These are phyloP conservation scores for Dromaius novaehollandiae DNA, from an alignment of 2,113 vertebrate genomes.

Conservation along the genomic window DNA sequence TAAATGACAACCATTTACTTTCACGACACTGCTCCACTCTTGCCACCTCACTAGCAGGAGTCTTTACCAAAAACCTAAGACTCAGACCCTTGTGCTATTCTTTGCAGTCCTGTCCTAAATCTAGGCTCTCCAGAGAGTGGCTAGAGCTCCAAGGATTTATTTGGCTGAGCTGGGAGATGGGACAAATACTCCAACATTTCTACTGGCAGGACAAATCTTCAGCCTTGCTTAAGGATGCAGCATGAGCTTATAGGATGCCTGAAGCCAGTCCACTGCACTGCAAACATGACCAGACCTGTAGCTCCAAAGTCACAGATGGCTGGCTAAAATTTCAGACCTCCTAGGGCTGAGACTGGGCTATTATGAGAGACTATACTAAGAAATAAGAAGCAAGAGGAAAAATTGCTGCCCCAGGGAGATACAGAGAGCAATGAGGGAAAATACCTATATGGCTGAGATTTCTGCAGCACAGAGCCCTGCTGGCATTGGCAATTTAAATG, in stretches of 20 bases:
- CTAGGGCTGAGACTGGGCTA: background rate
- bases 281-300: too few relatives aligned
- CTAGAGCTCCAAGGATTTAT: background rate
- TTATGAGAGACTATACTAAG: background rate
- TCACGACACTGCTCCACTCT: fast-evolving
- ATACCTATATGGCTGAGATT: background rate
- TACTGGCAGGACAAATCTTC: background rate
- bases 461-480: background rate
- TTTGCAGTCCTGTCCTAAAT: background rate
- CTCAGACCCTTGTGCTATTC: background rate
- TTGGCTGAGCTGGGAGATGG: background rate
- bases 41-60: background rate
- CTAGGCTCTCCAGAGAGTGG: background rate
- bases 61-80: background rate
- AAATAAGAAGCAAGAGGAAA: background rate
- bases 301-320: background rate
- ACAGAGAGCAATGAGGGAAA: background rate
- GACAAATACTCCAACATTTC: background rate
- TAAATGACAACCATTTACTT: background rate
- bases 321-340: background rate
- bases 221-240: background rate
- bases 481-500: background rate
- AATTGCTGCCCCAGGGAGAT: background rate
- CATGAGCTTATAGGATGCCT: background rate
- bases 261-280: background rate